Percentiles rank a stretch among this genome's conserved stretches.
Conservation (phyloP, 2,797 vertebrate species). For the Chiroxiphia lanceolata region DNA sequence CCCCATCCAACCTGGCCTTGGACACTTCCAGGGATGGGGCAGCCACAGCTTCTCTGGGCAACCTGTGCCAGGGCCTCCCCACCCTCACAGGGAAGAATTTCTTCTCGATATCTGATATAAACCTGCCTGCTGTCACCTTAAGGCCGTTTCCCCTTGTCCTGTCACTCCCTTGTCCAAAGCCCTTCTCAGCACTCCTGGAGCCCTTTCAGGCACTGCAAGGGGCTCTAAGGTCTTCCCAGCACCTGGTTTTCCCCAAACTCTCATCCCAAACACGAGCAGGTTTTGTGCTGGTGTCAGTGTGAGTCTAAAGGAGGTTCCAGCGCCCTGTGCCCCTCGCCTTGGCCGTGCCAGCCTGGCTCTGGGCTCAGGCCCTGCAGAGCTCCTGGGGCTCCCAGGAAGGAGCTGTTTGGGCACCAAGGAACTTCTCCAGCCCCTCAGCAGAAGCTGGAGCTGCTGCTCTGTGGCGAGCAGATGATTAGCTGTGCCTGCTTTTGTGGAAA, state of each 20-base stretch:
- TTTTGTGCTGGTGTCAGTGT: background rate
- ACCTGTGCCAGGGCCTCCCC: too few species aligned
- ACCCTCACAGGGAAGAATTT: too few species aligned
- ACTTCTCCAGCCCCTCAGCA: background rate
- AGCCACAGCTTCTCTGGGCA: too few species aligned
- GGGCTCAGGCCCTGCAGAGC: background rate
- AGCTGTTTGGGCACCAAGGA: background rate
- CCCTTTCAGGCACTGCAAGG: background rate
- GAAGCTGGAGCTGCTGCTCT: background rate
- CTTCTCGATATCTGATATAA: background rate
- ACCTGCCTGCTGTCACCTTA: background rate
- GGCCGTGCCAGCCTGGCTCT: rapidly evolving
- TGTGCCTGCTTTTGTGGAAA: background rate
- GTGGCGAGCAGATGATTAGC: background rate
- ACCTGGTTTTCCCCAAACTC: background rate
- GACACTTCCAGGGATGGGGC: background rate
- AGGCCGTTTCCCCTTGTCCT: background rate
- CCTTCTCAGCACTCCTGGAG: background rate
- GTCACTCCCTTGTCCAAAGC: background rate
- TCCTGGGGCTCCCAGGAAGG: background rate
- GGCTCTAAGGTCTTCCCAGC: background rate
- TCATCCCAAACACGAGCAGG: rapidly evolving
- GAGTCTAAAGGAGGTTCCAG: rapidly evolving
- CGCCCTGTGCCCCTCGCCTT: too few species aligned
- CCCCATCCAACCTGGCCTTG: background rate